These are phyloP conservation scores for Asarcornis scutulata DNA, from an alignment of 2,113 vertebrate genomes.

Conservation along the genomic window DNA sequence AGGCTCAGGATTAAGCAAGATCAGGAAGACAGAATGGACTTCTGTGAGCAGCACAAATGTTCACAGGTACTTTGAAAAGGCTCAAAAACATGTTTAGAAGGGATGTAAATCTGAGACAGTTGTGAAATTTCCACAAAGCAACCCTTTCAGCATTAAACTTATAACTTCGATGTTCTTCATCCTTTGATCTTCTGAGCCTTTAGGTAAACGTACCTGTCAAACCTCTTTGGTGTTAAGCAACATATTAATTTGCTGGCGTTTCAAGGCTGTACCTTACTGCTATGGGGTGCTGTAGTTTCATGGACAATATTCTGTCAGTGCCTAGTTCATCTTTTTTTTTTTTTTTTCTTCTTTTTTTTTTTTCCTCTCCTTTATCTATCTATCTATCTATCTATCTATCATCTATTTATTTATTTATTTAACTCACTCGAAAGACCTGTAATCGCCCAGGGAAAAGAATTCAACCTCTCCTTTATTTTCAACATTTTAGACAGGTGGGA, in stretches of 20 bases:
- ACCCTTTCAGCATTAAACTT: not conserved
- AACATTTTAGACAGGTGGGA: not conserved
- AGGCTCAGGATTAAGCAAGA: not conserved
- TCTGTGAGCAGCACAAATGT: not conserved
- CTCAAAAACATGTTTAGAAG: not conserved
- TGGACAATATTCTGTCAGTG: not conserved
- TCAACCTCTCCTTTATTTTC: not conserved
- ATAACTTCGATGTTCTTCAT: not conserved
- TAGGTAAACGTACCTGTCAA: slow-evolving; percentile 32
- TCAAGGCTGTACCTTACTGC: not conserved
- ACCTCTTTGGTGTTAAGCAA: not conserved
- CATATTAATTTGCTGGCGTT: not conserved
- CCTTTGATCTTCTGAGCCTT: not conserved
- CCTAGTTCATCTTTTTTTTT: not conserved
- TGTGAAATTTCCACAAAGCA: not conserved
- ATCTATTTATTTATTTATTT: not conserved
- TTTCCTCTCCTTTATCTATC: not conserved
- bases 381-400: not conserved
- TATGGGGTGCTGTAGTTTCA: not conserved
- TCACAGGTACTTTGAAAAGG: not conserved
- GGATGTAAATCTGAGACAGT: not conserved
- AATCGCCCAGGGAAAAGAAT: not conserved
- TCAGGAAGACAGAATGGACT: not conserved
- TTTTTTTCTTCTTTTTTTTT: not conserved
- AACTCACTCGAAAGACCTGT: too few relatives aligned